Conservation (phyloP, 2,888 invertebrate species). For the Cataglyphis cursor region DNA sequence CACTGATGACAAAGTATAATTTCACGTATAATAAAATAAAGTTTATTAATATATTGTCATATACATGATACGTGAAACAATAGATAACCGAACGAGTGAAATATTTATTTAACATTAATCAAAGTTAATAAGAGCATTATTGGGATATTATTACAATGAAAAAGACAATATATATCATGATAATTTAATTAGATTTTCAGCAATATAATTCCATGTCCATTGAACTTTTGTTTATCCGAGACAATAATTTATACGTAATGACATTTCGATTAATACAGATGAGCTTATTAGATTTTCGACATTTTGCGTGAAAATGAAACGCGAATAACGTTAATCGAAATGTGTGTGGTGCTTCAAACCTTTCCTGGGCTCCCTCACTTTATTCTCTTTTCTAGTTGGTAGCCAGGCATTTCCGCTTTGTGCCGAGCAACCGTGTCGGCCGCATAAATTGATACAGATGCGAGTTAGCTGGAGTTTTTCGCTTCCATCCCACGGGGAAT, state of each 20-base stretch:
- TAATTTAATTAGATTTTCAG: constrained; percentile 36
- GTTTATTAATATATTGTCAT: background rate
- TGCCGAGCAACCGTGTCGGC: constrained; percentile 76
- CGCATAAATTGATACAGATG: constrained; percentile 86
- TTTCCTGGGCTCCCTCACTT: constrained; percentile 60
- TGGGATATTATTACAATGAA: constrained; percentile 19
- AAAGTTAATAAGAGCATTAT: constrained; percentile 7
- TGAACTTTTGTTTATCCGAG: constrained; percentile 50
- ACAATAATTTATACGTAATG: constrained; percentile 29
- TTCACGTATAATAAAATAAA: background rate
- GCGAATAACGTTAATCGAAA: constrained; percentile 60
- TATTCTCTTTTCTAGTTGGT: constrained; percentile 68
- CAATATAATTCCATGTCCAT: constrained; percentile 8
- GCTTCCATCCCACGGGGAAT: constrained; percentile 79
- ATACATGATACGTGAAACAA: background rate
- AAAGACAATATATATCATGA: constrained; percentile 10
- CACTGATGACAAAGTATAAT: background rate
- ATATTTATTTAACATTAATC: constrained; percentile 39
- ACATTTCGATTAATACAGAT: constrained; percentile 33
- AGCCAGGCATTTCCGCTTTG: constrained; percentile 77
- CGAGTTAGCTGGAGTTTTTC: constrained; percentile 86
- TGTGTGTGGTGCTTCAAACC: constrained; percentile 61
- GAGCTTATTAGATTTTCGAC: constrained; percentile 59
- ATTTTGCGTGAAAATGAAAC: constrained; percentile 53
- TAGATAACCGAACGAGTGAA: background rate